Evolutionary conservation across 1,140 invertebrate species (phyloP), one percentile per base, ranked within the genome.

Genomic region (Drosophila pseudoananassae): DNA sequence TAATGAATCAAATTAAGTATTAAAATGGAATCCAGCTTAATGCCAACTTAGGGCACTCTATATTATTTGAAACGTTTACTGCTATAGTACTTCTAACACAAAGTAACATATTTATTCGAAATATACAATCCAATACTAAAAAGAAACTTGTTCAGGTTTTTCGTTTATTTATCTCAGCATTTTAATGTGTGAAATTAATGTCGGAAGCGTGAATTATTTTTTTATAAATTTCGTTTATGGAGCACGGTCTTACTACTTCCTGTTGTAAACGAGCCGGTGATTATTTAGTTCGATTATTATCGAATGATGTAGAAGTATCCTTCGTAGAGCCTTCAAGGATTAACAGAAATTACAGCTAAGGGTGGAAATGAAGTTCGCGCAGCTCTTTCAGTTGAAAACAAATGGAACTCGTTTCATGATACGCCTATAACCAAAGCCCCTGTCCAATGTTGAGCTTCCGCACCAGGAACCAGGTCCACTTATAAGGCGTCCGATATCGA

Each of bases 401-500:
- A 60, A 46, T 65, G 40, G 65, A 57, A 77, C 43, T 70, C 31
- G 45, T 51, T 45, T 69, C 25, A 61, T 68, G 49, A 55, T 60
- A 25, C 50, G 47, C 12, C 17, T 12, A 20, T 25, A 45, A 54
- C 20, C 43, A 58, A 69, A 55, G 14, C 52, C 52, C 33, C 53
- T 31, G 61, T 38, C 46, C 60, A 46, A 45, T 40, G 6, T 23
- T 36, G 38, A 38, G 43, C 63, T 49, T 23, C n/a, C 52, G n/a
- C 40, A 47, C 43, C n/a, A 10, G 7, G 38, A 14, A 36, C 47
- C n/a, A n/a, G n/a, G 52, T 50, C 29, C 8, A 69, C 38, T 91
- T 91, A 91, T 78, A 87, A 89, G 27, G 72, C 36, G 47, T 80
- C 81, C 6, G 73, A 38, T 47, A 92, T 73, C 80, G 96, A 95